These are phyloP conservation scores for Aramus guarauna DNA, from an alignment of 2,113 vertebrate species.

Conservation along the genomic window DNA sequence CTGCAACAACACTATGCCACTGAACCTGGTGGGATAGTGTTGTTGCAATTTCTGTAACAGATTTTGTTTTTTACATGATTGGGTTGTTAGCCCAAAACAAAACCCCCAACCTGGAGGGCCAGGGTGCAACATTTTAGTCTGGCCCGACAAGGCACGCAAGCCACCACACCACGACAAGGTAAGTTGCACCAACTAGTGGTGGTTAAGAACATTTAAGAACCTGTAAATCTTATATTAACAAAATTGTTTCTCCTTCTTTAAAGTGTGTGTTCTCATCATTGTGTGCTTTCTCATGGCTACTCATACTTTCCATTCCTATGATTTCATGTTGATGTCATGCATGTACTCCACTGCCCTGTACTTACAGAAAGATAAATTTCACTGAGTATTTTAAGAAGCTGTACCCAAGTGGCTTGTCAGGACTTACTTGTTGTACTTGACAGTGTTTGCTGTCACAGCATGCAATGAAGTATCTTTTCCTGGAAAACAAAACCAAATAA, in stretches of 20 bases:
- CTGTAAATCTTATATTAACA: background rate
- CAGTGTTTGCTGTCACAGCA: background rate
- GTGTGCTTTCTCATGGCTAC: background rate
- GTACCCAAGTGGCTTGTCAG: background rate
- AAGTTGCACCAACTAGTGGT: too few relatives aligned
- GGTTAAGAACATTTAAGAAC: background rate
- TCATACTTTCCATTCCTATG: background rate
- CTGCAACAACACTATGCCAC: too few relatives aligned
- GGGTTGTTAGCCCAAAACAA: too few relatives aligned
- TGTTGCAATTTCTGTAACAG: too few relatives aligned
- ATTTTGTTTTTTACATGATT: too few relatives aligned
- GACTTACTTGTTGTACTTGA: background rate
- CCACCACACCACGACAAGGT: too few relatives aligned
- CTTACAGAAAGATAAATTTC: background rate
- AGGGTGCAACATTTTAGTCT: too few relatives aligned
- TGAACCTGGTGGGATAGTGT: too few relatives aligned
- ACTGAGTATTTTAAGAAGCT: background rate
- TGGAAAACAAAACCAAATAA: background rate
- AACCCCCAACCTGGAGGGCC: too few relatives aligned
- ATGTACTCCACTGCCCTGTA: background rate
- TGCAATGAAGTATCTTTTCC: background rate
- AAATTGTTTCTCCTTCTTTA: background rate
- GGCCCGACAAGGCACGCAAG: too few relatives aligned
- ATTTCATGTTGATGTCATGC: background rate
- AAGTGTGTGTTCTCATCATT: fast-evolving